Evolutionary conservation across 1,140 invertebrate genomes (phyloP), one percentile per base, ranked within the genome.

Genomic region (Eurosta solidaginis): DNA sequence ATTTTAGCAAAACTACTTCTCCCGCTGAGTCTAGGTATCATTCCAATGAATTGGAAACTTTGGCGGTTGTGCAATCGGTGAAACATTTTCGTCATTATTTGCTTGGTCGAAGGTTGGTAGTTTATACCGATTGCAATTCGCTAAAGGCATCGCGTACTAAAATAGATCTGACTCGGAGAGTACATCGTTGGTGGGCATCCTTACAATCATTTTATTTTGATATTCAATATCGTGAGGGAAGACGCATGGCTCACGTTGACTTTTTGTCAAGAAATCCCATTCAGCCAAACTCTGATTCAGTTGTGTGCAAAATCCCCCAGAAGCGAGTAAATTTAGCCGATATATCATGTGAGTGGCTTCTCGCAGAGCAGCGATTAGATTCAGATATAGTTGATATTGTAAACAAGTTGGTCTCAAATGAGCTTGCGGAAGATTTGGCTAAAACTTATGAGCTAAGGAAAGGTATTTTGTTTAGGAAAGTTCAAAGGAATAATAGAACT

Each of bases 61-160:
- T n/a, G n/a, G n/a, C n/a, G n/a, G n/a, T n/a, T n/a, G n/a, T n/a
- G n/a, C n/a, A n/a, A n/a, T n/a, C n/a, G n/a, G 42, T 78, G 17
- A 78, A 73, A 33, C 40, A 78, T 27, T 75, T 75, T 27, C 40
- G 33, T 50, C 22, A 36, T 12, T 36, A 77, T 77, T 12, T 36
- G 17, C 6, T 22, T 22, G 54, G 63, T 33, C 63, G 25, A 17
- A 14, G 40, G 12, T 52, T 83, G 50, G 82, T 68, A n/a, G 81
- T 82, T 0, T 22, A 83, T 12, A 86, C 82, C 0, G 84, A 87
- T 80, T 87, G 83, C 49, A 84, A 84, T 75, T 83, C 84, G 1
- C 63, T 84, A 7, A 84, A 81, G 78, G 68, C 79, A 29, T 82
- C 83, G 1, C 47, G 36, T 42, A 81, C 78, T 29, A 86, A 84